phyloP scores from a whole-genome alignment of 2,797 vertebrate genomes.

The Eurystomus glaucurus region DNA sequence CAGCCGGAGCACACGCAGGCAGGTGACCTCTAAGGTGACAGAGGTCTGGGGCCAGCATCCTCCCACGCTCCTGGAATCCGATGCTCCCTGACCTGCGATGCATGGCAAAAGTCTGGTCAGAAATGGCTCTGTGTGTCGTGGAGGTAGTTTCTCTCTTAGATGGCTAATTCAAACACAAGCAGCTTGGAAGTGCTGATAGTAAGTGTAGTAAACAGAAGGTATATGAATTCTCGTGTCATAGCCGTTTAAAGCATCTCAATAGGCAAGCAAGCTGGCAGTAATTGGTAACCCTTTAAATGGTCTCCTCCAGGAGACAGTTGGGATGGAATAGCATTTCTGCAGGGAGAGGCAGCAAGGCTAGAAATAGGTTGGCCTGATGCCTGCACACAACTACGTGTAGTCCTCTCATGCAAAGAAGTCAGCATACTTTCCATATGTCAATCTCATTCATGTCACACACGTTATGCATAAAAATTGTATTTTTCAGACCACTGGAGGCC shows the following conservation, averaged over 20 bases:
- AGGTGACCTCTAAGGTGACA: background rate
- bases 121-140: background rate
- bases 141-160: background rate
- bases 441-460: background rate
- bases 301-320: background rate
- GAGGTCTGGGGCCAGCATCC: background rate
- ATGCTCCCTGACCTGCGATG: rapidly evolving
- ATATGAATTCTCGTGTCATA: background rate
- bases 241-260: background rate
- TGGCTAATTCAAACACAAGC: background rate
- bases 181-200: background rate
- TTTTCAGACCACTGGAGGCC: background rate
- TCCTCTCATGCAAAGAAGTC: background rate
- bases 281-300: background rate
- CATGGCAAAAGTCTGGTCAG: background rate
- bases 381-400: background rate
- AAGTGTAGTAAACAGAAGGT: background rate
- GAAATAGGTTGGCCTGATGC: background rate
- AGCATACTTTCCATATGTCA: background rate
- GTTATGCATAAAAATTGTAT: background rate
- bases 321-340: background rate
- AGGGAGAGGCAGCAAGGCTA: background rate
- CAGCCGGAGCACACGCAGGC: background rate
- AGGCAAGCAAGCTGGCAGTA: background rate
- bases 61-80: background rate